Base-by-base conservation (phyloP, 2,797 vertebrate species). In the Halcyon badia region DNA sequence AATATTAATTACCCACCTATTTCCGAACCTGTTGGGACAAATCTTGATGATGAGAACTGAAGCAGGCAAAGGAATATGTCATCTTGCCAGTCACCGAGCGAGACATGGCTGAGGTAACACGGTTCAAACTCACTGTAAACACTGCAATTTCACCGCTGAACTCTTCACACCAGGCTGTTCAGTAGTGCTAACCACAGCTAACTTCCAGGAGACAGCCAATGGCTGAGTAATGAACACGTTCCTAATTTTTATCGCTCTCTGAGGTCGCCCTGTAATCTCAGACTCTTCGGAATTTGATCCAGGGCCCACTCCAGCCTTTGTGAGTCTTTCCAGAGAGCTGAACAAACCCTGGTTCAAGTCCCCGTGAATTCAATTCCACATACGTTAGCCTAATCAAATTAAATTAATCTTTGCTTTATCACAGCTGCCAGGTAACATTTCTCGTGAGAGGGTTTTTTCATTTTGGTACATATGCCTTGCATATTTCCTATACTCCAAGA, bases 401-500 rank as follows among this genome's bases (percentile, higher is more conserved):
- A 87, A 90, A 96, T 77, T 62, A 87, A 83, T 92, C 71, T 82
- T 70, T 18, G 78, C 81, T 90, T 87, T 79, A 79, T 51, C 78
- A 68, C 77, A 76, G 89, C 73, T 87, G 68, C 90, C 86, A 87
- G 88, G 92, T 76, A 91, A 62, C 20, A 6, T 52, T 89, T 77
- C 83, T 90, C 65, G 0, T 19, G 49, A 56, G 72, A 76, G 46
- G 17, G 49, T 75, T 71, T 77, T 86, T 81, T 72, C 42, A 25
- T 87, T 82, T 77, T 76, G 79, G 70, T 92, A 72, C 84, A 76
- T 75, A 89, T 28, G 73, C 65, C 78, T 87, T 60, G 57, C 37
- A 14, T 42, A 80, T 51, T 89, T 83, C 62, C 60, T 54, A 15
- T 7, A n/a, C 48, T 83, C 73, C 68, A 64, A 31, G 24, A 85